phyloP scores from a whole-genome alignment of 1,140 invertebrate species.

The Goniozus legneri region DNA sequence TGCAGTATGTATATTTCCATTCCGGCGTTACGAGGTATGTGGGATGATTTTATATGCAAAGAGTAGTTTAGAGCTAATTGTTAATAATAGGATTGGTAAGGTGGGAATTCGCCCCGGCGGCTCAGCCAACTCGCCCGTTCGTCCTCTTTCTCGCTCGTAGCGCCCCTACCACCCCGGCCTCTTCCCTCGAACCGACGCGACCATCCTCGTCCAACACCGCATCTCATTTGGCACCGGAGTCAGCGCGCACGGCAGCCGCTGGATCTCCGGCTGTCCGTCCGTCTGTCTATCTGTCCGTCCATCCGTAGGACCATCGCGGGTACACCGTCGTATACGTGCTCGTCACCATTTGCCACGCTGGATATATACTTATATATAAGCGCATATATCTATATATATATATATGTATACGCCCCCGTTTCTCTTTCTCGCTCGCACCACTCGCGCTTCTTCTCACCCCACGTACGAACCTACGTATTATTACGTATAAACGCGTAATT shows the following conservation, averaged over 20 bases:
- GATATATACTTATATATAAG: conserved; percentile 15
- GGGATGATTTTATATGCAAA: conserved; percentile 53
- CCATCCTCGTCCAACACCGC: conserved; percentile 17
- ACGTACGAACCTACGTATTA: conserved; percentile 42
- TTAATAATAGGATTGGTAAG: conserved; percentile 57
- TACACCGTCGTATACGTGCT: not conserved
- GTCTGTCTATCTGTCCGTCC: conserved; percentile 14
- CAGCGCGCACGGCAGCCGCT: conserved; percentile 28
- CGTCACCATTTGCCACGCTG: not conserved
- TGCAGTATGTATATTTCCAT: conserved; percentile 57
- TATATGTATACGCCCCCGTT: conserved; percentile 20
- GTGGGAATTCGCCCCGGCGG: conserved; percentile 48
- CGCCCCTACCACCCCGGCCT: conserved; percentile 11
- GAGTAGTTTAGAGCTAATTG: conserved; percentile 56
- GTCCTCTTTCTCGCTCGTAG: conserved; percentile 4
- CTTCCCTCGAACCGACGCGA: conserved; percentile 8
- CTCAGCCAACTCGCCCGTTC: conserved; percentile 13
- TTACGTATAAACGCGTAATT: conserved; percentile 52
- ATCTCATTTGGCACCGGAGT: conserved; percentile 42
- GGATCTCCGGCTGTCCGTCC: conserved; percentile 23
- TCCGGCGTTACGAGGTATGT: conserved; percentile 49
- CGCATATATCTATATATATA: conserved; percentile 17
- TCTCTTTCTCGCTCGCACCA: too few species aligned
- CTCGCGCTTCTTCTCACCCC: not conserved
- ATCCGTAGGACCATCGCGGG: conserved; percentile 8